A percentile compares a stretch with the other conserved stretches of the same genome.
phyloP scores from a whole-genome alignment of 2,113 vertebrate genomes.

The Odontophorus gujanensis region DNA sequence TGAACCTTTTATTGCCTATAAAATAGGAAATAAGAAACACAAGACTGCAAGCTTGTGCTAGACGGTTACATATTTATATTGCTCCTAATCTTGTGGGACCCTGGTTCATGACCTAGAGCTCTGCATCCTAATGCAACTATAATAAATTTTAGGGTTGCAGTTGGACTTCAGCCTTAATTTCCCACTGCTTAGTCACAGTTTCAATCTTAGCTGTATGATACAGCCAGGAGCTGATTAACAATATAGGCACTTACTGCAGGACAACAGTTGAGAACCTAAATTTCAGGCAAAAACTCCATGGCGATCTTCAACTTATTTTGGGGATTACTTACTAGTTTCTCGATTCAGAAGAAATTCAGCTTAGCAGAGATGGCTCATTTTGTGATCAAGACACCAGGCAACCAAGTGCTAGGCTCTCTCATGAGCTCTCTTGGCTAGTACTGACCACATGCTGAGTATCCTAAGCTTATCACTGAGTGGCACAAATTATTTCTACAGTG shows the following conservation, averaged over 20 bases:
- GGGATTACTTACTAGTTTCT: background rate
- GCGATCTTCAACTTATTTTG: rapidly evolving
- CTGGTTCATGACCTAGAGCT: background rate
- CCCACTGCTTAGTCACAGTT: background rate
- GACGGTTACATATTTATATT: background rate
- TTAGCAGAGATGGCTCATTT: background rate
- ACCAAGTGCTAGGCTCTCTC: background rate
- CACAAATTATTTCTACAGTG: background rate
- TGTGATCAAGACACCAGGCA: background rate
- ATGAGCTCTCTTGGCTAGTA: background rate
- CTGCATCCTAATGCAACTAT: background rate
- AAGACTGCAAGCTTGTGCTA: background rate
- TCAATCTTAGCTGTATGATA: background rate
- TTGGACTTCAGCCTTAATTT: background rate
- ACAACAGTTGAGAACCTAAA: background rate
- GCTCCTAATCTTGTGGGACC: background rate
- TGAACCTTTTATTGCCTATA: background rate
- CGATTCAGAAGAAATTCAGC: background rate
- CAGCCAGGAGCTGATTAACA: background rate
- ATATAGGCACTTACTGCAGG: background rate
- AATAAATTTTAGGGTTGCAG: background rate
- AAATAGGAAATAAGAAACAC: background rate
- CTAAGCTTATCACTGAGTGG: background rate
- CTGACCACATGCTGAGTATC: background rate
- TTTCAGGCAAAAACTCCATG: background rate